Percentiles rank a stretch among this genome's conserved stretches.
Conservation (phyloP, 2,888 invertebrate genomes). For the Nephrotoma guestfalica region DNA sequence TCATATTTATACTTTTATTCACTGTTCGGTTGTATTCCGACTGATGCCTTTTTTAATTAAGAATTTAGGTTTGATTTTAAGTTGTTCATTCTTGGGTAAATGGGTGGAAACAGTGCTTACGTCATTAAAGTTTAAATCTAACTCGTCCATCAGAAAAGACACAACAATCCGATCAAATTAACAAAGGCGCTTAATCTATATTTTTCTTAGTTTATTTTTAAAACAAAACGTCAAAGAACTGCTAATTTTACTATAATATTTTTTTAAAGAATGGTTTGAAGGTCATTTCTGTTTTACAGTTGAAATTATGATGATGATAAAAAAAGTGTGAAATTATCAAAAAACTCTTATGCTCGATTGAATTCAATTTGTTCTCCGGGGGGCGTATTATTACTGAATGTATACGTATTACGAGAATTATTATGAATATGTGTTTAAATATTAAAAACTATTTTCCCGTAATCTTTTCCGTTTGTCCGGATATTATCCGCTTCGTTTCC, state of each 20-base stretch:
- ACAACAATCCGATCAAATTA: neutral
- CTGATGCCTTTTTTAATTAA: too few relatives aligned
- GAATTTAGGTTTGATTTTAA: too few relatives aligned
- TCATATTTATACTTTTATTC: too few relatives aligned
- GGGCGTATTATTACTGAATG: neutral
- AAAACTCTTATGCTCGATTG: neutral
- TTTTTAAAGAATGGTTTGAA: neutral
- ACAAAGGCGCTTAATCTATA: neutral
- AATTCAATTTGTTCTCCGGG: neutral
- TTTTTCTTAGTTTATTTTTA: neutral
- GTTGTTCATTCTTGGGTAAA: too few relatives aligned
- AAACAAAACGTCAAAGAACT: neutral
- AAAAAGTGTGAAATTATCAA: neutral
- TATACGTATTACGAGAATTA: neutral
- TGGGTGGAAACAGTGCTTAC: too few relatives aligned
- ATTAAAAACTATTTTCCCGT: neutral
- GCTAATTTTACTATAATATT: neutral
- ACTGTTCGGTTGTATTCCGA: too few relatives aligned
- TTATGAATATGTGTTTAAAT: neutral
- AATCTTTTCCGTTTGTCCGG: neutral
- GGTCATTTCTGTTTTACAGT: neutral
- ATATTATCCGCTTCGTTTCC: neutral
- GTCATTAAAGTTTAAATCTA: too few relatives aligned
- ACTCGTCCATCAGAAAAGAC: too few relatives aligned
- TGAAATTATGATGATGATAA: neutral